phyloP scores from a whole-genome alignment of 2,113 vertebrate genomes.

The Atherinomorus stipes region DNA sequence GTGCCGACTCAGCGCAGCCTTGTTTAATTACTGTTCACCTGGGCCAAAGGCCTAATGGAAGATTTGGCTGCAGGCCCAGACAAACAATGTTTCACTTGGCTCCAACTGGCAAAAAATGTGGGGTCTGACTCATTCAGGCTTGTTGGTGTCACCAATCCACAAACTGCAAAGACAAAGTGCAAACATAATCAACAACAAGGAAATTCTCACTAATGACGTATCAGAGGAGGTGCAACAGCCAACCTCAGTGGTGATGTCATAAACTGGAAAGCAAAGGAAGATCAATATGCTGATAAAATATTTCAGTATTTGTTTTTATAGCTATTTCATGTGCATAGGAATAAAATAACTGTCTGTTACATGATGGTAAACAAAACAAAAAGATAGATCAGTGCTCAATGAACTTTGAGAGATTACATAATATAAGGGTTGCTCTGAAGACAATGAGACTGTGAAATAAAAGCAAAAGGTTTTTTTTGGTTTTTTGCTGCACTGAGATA shows the following conservation, averaged over 20 bases:
- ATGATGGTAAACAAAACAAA: background rate
- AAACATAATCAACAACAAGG: conserved; percentile 51
- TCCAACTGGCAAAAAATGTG: conserved; percentile 58
- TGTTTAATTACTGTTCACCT: conserved; percentile 82
- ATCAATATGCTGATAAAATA: conserved; percentile 22
- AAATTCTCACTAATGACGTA: conserved; percentile 40
- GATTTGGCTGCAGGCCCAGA: conserved; percentile 81
- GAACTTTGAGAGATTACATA: too few relatives aligned
- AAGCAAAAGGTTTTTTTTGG: too few relatives aligned
- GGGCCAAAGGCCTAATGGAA: conserved; percentile 84
- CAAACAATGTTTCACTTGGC: conserved; percentile 76
- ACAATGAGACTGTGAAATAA: too few relatives aligned
- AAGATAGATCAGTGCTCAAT: too few relatives aligned
- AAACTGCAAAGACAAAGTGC: conserved; percentile 51
- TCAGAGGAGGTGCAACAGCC: background rate
- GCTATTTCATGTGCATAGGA: background rate
- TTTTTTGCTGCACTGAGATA: too few relatives aligned
- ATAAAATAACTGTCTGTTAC: background rate
- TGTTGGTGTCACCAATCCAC: conserved; percentile 48
- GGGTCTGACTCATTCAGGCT: conserved; percentile 53
- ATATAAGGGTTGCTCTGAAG: too few relatives aligned
- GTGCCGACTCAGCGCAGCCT: conserved; percentile 74
- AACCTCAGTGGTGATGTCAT: background rate
- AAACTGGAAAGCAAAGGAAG: conserved; percentile 6
- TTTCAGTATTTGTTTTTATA: conserved; percentile 9